Evolutionary conservation across 2,113 vertebrate genomes (phyloP), one percentile per base, ranked within the genome.

Genomic region (Thamnaconus septentrionalis): DNA sequence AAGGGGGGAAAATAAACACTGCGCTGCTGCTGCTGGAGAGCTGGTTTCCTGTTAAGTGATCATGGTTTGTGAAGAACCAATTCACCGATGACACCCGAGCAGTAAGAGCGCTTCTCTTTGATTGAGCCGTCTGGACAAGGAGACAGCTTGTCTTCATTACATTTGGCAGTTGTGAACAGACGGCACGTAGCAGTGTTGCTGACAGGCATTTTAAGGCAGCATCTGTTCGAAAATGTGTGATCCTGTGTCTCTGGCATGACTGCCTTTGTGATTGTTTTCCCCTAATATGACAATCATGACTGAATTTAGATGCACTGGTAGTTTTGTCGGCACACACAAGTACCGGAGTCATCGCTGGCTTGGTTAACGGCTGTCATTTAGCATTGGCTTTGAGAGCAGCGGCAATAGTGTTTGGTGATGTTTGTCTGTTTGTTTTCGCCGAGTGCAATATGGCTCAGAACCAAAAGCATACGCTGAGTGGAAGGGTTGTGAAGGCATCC

Each of bases 91-190:
- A 73, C 71, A 74, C 82, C 76, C 59, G 63, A 69, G 63, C 41
- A 73, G 64, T 71, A 61, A 56, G 84, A 79, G 73, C 50, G 61
- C 69, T 70, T 71, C 18, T 81, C 66, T 82, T 77, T 88, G 83
- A 85, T 82, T 85, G 73, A 69, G 57, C 81, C 79, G 80, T 82
- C 85, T 75, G 76, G 68, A 69, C 71, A 65, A 80, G 66, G 61
- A 86, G 77, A 89, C 84, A 85, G 82, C 73, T 86, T 78, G 81
- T 78, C 63, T 74, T 75, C 72, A 56, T 71, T 75, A 71, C 75
- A 75, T 77, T 85, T 87, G 79, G 66, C 69, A 77, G 87, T 81
- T 75, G 61, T 76, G 67, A 90, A 90, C 84, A 89, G 86, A 89
- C 80, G 76, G 78, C 65, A 74, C 73, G 75, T 64, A 77, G 81